These are phyloP conservation scores for Lordiphosa mommai DNA, from an alignment of 1,140 invertebrate species.

Conservation along the genomic window DNA sequence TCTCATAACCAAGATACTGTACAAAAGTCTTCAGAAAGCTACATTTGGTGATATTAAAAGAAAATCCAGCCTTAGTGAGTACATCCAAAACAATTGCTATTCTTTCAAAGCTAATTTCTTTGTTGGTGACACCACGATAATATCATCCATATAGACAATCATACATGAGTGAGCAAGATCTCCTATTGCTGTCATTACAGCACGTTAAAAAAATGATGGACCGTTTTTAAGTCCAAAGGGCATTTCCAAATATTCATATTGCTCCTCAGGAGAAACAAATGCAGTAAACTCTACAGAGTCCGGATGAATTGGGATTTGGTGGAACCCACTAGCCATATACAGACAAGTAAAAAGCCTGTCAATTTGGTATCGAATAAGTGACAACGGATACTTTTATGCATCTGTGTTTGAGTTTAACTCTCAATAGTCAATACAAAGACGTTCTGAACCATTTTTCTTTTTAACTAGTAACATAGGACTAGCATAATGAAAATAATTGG, in stretches of 20 bases:
- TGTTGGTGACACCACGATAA: constrained; percentile 1
- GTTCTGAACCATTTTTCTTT: constrained; percentile 4
- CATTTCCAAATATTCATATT: too few species aligned
- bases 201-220: too few species aligned
- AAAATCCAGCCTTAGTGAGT: not conserved
- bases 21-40: not conserved
- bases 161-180: not conserved
- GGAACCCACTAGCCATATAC: too few species aligned
- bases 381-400: not conserved
- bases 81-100: not conserved
- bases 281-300: too few species aligned
- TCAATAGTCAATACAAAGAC: constrained; percentile 8
- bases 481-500: not conserved
- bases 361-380: constrained; percentile 7
- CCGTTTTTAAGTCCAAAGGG: too few species aligned
- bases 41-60: not conserved
- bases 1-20: not conserved
- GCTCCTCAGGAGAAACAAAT: too few species aligned
- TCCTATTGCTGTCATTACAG: not conserved
- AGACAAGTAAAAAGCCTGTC: not conserved
- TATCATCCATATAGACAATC: constrained; percentile 7
- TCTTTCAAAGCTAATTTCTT: not conserved
- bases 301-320: too few species aligned
- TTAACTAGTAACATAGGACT: constrained; percentile 14
- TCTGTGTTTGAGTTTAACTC: constrained; percentile 11